These are phyloP conservation scores for Diarsia dahlii DNA, from an alignment of 2,888 invertebrate genomes.

Conservation along the genomic window DNA sequence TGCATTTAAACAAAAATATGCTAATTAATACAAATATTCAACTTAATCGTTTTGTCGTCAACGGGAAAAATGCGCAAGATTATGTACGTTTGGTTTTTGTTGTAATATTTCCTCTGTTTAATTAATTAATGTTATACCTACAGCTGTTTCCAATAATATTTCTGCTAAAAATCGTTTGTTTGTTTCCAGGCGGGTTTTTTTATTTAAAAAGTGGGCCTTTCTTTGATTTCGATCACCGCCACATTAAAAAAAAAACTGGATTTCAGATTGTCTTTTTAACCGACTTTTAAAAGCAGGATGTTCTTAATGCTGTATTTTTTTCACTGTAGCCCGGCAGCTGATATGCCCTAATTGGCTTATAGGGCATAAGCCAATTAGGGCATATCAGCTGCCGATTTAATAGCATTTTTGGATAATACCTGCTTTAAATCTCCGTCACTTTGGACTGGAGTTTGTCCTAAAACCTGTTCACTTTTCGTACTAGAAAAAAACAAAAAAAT, in stretches of 20 bases:
- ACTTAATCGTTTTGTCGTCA: too few species aligned
- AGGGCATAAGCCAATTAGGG: too few species aligned
- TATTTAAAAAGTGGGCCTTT: too few species aligned
- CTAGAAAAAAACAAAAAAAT: too few species aligned
- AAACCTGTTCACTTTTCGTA: background rate
- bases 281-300: too few species aligned
- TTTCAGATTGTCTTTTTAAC: background rate
- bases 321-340: too few species aligned
- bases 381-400: background rate
- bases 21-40: background rate
- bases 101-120: background rate
- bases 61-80: background rate
- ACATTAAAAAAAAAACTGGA: too few species aligned
- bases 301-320: too few species aligned
- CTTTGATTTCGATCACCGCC: too few species aligned
- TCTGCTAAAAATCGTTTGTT: background rate
- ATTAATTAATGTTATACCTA: background rate
- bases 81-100: background rate
- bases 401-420: background rate
- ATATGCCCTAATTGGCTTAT: too few species aligned
- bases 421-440: background rate
- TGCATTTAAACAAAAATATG: conserved; percentile 63
- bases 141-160: background rate
- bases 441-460: background rate
- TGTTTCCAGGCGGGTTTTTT: background rate